phyloP scores from a whole-genome alignment of 2,113 vertebrate genomes.

The Smithornis capensis region DNA sequence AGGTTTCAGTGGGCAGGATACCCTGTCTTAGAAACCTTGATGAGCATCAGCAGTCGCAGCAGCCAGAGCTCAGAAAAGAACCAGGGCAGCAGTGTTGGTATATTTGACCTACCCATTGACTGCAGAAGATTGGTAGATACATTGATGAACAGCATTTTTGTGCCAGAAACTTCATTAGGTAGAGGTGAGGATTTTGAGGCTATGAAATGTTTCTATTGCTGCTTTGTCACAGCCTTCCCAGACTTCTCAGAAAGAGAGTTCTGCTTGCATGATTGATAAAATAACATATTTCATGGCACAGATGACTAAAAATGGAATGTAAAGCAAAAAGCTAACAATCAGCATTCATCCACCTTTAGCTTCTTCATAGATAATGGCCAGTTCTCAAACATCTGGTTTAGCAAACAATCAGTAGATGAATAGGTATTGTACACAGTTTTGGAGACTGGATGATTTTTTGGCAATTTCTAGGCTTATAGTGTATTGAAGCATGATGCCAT shows the following conservation, averaged over 20 bases:
- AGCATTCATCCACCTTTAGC: not conserved
- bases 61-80: not conserved
- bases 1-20: not conserved
- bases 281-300: not conserved
- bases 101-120: accelerated
- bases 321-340: not conserved
- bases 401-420: not conserved
- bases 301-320: not conserved
- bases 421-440: not conserved
- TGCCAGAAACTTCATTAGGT: not conserved
- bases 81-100: not conserved
- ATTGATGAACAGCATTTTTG: not conserved
- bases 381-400: not conserved
- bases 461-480: not conserved
- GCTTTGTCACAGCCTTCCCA: not conserved
- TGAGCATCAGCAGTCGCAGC: not conserved
- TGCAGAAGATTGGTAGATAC: not conserved
- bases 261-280: not conserved
- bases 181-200: not conserved
- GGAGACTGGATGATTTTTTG: not conserved
- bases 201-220: not conserved
- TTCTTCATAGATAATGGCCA: not conserved
- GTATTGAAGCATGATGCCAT: not conserved
- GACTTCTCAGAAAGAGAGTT: not conserved
- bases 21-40: not conserved